phyloP scores from a whole-genome alignment of 2,888 invertebrate genomes.

The Dryocosmus kuriphilus region DNA sequence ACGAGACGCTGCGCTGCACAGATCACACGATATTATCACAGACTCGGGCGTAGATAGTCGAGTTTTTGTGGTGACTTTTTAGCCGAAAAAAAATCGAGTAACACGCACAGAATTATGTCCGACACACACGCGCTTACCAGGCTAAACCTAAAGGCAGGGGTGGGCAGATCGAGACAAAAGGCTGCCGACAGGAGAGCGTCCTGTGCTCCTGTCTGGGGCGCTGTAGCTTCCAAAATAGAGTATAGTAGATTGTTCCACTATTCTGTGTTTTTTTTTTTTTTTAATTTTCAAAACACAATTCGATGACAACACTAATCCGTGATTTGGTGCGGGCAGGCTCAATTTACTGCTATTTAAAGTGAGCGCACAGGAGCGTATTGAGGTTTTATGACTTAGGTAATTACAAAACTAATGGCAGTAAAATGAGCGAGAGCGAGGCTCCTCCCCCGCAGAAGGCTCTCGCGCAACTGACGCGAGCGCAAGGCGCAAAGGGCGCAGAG shows the following conservation, averaged over 20 bases:
- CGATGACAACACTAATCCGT: neutral
- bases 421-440: slow-evolving; percentile 65
- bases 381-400: slow-evolving; percentile 30
- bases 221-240: slow-evolving; percentile 26
- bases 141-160: slow-evolving; percentile 19
- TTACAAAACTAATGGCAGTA: slow-evolving; percentile 38
- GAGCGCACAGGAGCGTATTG: neutral
- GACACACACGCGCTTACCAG: slow-evolving; percentile 4
- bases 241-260: neutral
- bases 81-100: neutral
- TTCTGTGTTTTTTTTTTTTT: neutral
- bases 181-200: slow-evolving; percentile 38
- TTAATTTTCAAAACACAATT: neutral
- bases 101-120: slow-evolving; percentile 14
- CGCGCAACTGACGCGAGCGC: slow-evolving; percentile 75
- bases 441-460: slow-evolving; percentile 75
- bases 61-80: neutral
- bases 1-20: no score
- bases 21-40: slow-evolving; percentile 19
- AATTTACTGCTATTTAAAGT: neutral
- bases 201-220: slow-evolving; percentile 33
- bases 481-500: slow-evolving; percentile 77
- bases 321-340: neutral
- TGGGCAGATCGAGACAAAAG: slow-evolving; percentile 37
- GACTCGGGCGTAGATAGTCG: neutral